Evolutionary conservation across 1,140 invertebrate genomes (phyloP).

Genomic region (Lepidurus couesii): DNA sequence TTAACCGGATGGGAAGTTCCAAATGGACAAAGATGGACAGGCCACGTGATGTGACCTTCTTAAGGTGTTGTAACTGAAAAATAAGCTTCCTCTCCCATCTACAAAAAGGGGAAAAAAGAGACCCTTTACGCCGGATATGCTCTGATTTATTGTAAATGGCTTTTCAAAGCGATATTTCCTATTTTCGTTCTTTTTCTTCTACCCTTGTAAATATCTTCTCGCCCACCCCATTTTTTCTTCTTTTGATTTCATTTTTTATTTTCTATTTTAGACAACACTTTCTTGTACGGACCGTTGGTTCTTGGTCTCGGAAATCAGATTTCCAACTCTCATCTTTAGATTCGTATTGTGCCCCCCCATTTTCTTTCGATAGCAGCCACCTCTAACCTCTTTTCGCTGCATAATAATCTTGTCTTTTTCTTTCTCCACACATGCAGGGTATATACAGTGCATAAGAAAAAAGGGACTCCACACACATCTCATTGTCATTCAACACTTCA

Average conservation of each 20-base stretch:
- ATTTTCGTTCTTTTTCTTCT: background rate
- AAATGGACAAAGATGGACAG: background rate
- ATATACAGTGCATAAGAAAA: slow-evolving; percentile 7
- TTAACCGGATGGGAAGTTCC: background rate
- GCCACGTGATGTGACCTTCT: background rate
- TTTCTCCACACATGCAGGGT: background rate
- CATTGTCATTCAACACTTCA: slow-evolving; percentile 21
- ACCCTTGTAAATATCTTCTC: background rate
- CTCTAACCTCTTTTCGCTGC: slow-evolving; percentile 1
- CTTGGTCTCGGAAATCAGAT: background rate
- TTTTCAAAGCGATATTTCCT: slow-evolving; percentile 15
- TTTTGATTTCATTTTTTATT: too few species aligned
- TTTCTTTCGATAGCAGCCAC: background rate
- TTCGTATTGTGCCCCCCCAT: background rate
- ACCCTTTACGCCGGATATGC: background rate
- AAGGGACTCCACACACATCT: background rate
- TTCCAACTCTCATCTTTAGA: background rate
- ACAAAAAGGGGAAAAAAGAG: background rate
- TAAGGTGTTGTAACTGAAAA: background rate
- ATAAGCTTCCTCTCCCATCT: background rate
- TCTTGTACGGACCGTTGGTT: background rate
- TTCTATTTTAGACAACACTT: too few species aligned
- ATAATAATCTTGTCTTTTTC: background rate
- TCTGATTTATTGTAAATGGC: slow-evolving; percentile 22
- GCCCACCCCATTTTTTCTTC: background rate